phyloP scores from a whole-genome alignment of 2,113 vertebrate genomes.

The Clupea harengus region DNA sequence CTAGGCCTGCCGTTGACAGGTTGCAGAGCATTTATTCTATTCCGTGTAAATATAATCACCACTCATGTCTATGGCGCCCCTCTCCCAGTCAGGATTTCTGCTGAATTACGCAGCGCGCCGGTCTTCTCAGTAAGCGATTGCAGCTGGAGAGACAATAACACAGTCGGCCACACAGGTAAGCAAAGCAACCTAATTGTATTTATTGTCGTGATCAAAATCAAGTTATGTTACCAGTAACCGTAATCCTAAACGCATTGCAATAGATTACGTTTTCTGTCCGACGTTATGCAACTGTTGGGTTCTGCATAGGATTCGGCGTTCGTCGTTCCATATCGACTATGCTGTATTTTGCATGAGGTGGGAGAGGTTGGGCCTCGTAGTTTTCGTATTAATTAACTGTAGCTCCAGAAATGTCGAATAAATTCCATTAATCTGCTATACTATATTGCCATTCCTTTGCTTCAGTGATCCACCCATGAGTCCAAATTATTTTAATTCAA shows the following conservation, averaged over 20 bases:
- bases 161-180: constrained; percentile 72
- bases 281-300: constrained; percentile 31
- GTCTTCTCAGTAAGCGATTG: constrained; percentile 65
- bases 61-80: constrained; percentile 59
- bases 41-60: background rate
- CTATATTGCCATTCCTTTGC: background rate
- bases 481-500: background rate
- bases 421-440: background rate
- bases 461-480: background rate
- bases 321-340: constrained; percentile 46
- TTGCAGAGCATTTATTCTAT: background rate
- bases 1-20: background rate
- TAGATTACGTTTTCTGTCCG: background rate
- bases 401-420: constrained; percentile 24
- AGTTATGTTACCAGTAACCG: background rate
- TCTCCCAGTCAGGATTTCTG: constrained; percentile 42
- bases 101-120: constrained; percentile 51
- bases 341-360: constrained; percentile 51
- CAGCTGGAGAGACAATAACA: constrained; percentile 71
- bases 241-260: background rate
- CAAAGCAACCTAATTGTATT: constrained; percentile 27
- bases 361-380: constrained; percentile 64
- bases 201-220: background rate
- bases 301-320: constrained; percentile 53
- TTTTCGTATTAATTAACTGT: constrained; percentile 41